Percentiles rank a stretch among this genome's conserved stretches.
These are phyloP conservation scores for Margaritifera margaritifera DNA, from an alignment of 2,888 invertebrate species.

Conservation along the genomic window DNA sequence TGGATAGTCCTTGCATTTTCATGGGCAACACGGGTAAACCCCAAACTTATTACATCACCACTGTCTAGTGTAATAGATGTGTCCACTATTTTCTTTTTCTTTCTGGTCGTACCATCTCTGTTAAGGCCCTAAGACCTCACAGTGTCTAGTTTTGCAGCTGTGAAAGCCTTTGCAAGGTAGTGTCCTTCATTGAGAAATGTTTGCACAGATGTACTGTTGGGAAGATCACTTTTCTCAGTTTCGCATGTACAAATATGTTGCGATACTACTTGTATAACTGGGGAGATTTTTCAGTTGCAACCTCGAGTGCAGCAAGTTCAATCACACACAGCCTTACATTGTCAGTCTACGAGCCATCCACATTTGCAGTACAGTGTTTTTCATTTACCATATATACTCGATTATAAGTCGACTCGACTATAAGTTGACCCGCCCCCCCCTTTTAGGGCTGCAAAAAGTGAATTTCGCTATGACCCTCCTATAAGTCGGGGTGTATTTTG, in stretches of 20 bases:
- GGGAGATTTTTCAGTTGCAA: conserved; percentile 23
- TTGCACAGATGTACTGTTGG: conserved; percentile 13
- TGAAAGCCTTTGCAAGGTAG: conserved; percentile 23
- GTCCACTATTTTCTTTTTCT: conserved; percentile 31
- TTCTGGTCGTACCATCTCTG: conserved; percentile 22
- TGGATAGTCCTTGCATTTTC: conserved; percentile 21
- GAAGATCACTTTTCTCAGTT: conserved; percentile 13
- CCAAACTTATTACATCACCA: conserved; percentile 24
- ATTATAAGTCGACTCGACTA: too few relatives aligned
- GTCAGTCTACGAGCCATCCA: conserved; percentile 14
- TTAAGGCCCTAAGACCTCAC: conserved; percentile 18
- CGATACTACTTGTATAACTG: conserved; percentile 11
- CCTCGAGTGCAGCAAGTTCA: too few relatives aligned
- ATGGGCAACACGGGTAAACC: conserved; percentile 16
- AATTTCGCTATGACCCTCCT: too few relatives aligned
- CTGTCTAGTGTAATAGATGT: conserved; percentile 24
- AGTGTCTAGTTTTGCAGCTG: conserved; percentile 11
- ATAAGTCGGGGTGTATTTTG: too few relatives aligned
- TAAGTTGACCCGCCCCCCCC: too few relatives aligned
- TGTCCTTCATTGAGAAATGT: conserved; percentile 26
- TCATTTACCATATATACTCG: too few relatives aligned
- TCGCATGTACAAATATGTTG: conserved; percentile 18
- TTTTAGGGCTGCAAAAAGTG: too few relatives aligned
- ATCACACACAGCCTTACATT: conserved; percentile 22
- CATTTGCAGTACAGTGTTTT: too few relatives aligned